phyloP scores from a whole-genome alignment of 2,888 invertebrate genomes.

The Sclerodermus sp. region DNA sequence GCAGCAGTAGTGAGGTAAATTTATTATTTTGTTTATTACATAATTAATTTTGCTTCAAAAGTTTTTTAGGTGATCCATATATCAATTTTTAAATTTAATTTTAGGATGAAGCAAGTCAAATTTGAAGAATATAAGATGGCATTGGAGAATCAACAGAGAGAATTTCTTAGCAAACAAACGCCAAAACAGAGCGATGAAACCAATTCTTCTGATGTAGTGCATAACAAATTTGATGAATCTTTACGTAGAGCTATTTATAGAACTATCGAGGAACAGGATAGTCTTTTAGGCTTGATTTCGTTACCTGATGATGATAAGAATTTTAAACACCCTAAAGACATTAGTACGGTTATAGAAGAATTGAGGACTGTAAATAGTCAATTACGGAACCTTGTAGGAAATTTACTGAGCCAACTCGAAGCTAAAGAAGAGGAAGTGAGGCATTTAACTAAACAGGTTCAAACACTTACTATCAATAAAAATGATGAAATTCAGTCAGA shows the following conservation, averaged over 20 bases:
- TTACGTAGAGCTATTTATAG: constrained; percentile 61
- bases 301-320: constrained; percentile 32
- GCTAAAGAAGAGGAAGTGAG: constrained; percentile 68
- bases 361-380: constrained; percentile 68
- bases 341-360: constrained; percentile 68
- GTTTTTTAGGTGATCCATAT: not conserved
- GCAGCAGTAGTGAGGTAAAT: constrained; percentile 55
- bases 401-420: constrained; percentile 67
- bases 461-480: constrained; percentile 32
- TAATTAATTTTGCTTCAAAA: no score
- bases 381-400: constrained; percentile 63
- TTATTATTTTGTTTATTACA: constrained; percentile 4
- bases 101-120: constrained; percentile 53
- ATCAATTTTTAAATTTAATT: not conserved
- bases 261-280: constrained; percentile 71
- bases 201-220: constrained; percentile 16
- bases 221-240: constrained; percentile 35
- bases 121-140: constrained; percentile 49
- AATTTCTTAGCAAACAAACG: constrained; percentile 34
- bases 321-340: constrained; percentile 66
- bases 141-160: constrained; percentile 39
- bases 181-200: constrained; percentile 38
- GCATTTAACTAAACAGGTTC: constrained; percentile 63
- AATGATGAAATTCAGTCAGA: constrained; percentile 37
- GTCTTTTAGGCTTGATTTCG: constrained; percentile 47